Conservation (phyloP, 1,140 invertebrate species). For the Diachasma alloeum region DNA sequence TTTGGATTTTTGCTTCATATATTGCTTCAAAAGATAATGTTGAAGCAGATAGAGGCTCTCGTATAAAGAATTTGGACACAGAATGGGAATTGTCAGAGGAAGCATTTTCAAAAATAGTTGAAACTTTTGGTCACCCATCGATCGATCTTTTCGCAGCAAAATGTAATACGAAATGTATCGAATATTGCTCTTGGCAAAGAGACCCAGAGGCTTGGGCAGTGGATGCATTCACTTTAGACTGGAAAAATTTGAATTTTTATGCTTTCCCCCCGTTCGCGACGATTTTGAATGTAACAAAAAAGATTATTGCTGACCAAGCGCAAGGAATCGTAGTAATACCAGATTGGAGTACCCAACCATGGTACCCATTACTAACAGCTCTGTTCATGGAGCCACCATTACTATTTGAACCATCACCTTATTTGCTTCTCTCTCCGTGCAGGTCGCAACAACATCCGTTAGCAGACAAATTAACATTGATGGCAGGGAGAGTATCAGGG, state of each 20-base stretch:
- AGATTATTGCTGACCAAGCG: too few species aligned
- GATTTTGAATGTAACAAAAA: too few species aligned
- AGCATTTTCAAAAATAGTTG: too few species aligned
- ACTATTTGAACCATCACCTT: background rate
- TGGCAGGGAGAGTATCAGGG: constrained; percentile 20
- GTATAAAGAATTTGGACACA: too few species aligned
- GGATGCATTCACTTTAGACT: constrained; percentile 26
- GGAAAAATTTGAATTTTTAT: too few species aligned
- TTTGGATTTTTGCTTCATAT: background rate
- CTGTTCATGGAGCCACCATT: background rate
- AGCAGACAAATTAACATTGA: background rate
- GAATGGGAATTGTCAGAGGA: too few species aligned
- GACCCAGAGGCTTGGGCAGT: constrained; percentile 31
- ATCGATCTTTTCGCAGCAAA: too few species aligned
- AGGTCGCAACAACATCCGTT: constrained; percentile 10
- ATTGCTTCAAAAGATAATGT: too few species aligned
- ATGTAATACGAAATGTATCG: constrained; percentile 37
- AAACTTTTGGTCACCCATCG: too few species aligned
- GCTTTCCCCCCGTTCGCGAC: too few species aligned
- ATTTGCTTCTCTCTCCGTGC: constrained; percentile 23
- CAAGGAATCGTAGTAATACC: constrained; percentile 43
- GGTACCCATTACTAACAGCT: too few species aligned
- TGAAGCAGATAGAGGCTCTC: too few species aligned
- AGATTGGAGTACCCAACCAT: constrained; percentile 46
- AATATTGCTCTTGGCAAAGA: constrained; percentile 41